Evolutionary conservation across 2,888 invertebrate genomes (phyloP), one percentile per base, ranked within the genome.

Genomic region (Reticulitermes lucifugus): DNA sequence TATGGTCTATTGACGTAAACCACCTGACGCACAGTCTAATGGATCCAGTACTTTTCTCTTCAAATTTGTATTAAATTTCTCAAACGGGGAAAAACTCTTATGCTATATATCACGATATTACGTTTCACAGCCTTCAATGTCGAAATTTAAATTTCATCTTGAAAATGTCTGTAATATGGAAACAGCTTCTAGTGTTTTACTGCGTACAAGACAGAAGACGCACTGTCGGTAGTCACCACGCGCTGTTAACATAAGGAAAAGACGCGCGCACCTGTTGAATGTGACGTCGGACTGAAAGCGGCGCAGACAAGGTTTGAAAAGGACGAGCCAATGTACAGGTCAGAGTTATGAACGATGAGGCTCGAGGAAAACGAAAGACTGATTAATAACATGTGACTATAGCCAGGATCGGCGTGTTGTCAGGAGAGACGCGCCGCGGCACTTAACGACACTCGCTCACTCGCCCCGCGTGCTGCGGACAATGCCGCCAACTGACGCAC

Each of bases 361-460:
- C 35, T 41, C 51, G 51, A 51, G 79, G 22, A 22, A 9, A 51
- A 46, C 21, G 80, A 60, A 59, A 79, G 79, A 51, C 59, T 80
- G 55, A 29, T 80, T 80, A 80, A 60, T 80, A 80, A 55, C 80
- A 80, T 80, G 80, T 80, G 80, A 80, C 80, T 60, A 60, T 12
- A 18, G 55, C 29, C 46, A 51, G 51, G 51, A 46, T 51, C 46
- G 55, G 25, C 35, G 55, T 41, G 46, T 79, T 29, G 35, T n/a
- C 59, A 60, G 21, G 12, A 60, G 59, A 21, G 59, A 60, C 73
- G 73, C 73, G 73, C 73, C 73, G 6, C 2, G 5, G 25, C n/a
- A 25, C 65, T 2, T n/a, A 6, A 65, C 65, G 65, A 65, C 65
- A 65, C 65, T 25, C 25, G n/a, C 65, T 60, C 35, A 29, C 71